Conservation (phyloP, 2,113 vertebrate species). For the Tetraodon nigroviridis region DNA sequence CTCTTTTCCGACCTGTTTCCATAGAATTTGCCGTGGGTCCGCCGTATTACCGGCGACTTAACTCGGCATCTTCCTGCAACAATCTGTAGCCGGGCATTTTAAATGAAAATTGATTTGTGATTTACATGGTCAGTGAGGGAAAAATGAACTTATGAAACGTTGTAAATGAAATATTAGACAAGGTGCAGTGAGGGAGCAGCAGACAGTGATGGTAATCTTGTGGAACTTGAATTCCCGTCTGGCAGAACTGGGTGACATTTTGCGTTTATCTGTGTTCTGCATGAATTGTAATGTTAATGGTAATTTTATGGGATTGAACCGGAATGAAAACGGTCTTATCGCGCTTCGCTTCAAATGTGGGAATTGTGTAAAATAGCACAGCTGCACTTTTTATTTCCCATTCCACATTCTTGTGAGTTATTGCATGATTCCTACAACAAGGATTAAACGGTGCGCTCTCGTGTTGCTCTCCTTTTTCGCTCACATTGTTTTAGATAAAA, state of each 20-base stretch:
- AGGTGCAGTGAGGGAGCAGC: constrained; percentile 80
- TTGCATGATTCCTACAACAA: constrained; percentile 83
- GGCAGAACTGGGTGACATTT: constrained; percentile 98
- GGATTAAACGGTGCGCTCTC: constrained; percentile 71
- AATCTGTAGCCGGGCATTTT: constrained; percentile 94
- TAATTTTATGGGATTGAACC: constrained; percentile 99
- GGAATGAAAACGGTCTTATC: constrained; percentile 97
- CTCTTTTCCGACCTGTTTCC: constrained; percentile 29
- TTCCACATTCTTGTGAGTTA: constrained; percentile 90
- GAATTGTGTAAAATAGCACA: constrained; percentile 91
- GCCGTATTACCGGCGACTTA: constrained; percentile 79
- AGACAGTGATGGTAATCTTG: constrained; percentile 95
- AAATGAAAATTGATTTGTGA: constrained; percentile 99
- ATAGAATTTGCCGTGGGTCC: constrained; percentile 77
- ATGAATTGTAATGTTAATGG: constrained; percentile 99
- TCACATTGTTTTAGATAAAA: constrained; percentile 44
- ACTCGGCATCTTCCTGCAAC: constrained; percentile 86
- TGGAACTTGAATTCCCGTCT: constrained; percentile 96
- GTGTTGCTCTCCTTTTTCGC: constrained; percentile 78
- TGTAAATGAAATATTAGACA: constrained; percentile 99
- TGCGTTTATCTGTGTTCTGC: constrained; percentile 99
- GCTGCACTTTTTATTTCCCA: constrained; percentile 86
- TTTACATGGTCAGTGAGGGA: constrained; percentile 99
- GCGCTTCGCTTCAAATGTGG: constrained; percentile 91
- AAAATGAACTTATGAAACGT: constrained; percentile 98